Evolutionary conservation across 1,140 invertebrate genomes (phyloP).

Genomic region (Eubasilissa regina): DNA sequence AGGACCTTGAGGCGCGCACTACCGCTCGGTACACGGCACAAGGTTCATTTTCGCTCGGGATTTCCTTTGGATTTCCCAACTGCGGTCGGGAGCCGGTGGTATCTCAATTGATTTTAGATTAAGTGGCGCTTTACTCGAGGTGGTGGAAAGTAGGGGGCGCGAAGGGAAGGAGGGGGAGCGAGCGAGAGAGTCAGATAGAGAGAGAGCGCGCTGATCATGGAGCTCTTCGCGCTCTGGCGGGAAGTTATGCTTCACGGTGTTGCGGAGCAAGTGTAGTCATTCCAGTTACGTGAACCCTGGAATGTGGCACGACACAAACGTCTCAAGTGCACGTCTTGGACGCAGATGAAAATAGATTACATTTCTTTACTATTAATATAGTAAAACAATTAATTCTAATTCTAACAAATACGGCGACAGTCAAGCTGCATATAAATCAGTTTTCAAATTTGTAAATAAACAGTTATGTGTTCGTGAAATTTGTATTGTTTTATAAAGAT

Average conservation of each 20-base stretch:
- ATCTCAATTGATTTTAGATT: constrained; percentile 57
- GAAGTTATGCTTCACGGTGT: background rate
- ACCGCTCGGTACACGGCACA: background rate
- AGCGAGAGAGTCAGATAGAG: background rate
- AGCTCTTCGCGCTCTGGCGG: background rate
- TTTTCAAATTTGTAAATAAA: too few relatives aligned
- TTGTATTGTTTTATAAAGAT: too few relatives aligned
- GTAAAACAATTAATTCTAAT: too few relatives aligned
- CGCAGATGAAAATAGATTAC: background rate
- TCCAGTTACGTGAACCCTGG: background rate
- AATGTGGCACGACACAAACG: constrained; percentile 21
- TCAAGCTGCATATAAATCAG: too few relatives aligned
- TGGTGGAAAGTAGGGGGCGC: constrained; percentile 2
- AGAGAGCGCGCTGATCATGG: constrained; percentile 14
- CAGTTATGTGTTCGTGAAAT: too few relatives aligned
- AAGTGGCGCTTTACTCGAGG: constrained; percentile 51
- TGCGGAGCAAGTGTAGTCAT: background rate
- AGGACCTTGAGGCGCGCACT: constrained; percentile 9
- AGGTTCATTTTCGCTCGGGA: background rate
- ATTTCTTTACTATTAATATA: too few relatives aligned
- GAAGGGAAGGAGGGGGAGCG: background rate
- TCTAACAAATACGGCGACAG: too few relatives aligned
- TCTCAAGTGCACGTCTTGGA: background rate
- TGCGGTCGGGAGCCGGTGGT: constrained; percentile 37
- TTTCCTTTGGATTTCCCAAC: constrained; percentile 19